Evolutionary conservation across 2,113 vertebrate genomes (phyloP).

Genomic region (Perca flavescens): DNA sequence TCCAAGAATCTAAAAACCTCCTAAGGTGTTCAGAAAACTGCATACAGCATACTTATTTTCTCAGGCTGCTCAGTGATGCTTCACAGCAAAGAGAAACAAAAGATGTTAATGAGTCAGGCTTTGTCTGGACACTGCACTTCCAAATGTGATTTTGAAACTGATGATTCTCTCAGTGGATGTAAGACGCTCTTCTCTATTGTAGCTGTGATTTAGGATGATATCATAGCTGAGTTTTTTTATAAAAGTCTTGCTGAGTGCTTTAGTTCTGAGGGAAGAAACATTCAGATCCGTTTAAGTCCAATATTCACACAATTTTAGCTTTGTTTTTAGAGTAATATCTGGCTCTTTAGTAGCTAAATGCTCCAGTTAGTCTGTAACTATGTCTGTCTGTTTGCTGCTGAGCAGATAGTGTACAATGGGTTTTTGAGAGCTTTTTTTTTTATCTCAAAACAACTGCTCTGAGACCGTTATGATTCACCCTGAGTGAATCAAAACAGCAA

Average conservation of each 20-base stretch:
- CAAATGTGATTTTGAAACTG: neutral
- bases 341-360: neutral
- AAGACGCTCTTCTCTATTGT: neutral
- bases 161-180: no score
- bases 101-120: slow-evolving; percentile 46
- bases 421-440: neutral
- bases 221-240: neutral
- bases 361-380: neutral
- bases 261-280: neutral
- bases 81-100: slow-evolving; percentile 7
- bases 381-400: no score
- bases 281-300: neutral
- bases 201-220: neutral
- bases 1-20: slow-evolving; percentile 21
- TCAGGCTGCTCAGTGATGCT: slow-evolving; percentile 22
- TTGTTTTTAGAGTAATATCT: neutral
- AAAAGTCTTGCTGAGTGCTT: neutral
- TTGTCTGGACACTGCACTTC: slow-evolving; percentile 34
- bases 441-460: neutral
- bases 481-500: neutral
- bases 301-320: neutral
- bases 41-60: slow-evolving; percentile 37
- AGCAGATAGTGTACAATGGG: neutral
- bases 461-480: neutral
- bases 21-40: slow-evolving; percentile 42